A percentile compares a stretch with the other conserved stretches of the same genome.
These are phyloP conservation scores for Xenus cinereus DNA, from an alignment of 2,113 vertebrate species.

Conservation along the genomic window DNA sequence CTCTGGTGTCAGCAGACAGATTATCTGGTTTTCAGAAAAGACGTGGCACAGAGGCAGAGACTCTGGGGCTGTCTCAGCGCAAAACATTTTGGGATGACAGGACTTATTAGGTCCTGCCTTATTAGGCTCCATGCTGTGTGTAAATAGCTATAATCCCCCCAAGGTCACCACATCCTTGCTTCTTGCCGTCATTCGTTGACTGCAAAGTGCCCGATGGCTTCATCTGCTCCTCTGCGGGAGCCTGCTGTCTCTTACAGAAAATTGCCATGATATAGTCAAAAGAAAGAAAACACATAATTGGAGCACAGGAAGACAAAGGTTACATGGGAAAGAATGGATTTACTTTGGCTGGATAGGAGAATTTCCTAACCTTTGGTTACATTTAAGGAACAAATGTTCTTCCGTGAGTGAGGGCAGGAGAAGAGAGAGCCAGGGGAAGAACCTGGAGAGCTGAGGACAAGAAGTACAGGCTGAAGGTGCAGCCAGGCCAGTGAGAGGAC, in stretches of 20 bases:
- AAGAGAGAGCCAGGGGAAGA: background rate
- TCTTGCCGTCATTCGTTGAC: background rate
- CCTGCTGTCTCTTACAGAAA: background rate
- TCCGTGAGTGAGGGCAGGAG: background rate
- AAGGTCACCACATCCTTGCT: background rate
- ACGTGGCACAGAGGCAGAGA: background rate
- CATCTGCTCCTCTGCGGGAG: background rate
- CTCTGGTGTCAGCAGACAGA: background rate
- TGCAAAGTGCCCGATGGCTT: background rate
- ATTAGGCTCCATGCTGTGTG: background rate
- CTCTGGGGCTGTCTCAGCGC: background rate
- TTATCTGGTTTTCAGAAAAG: background rate
- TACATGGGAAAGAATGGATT: background rate
- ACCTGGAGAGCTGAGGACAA: background rate
- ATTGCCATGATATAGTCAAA: background rate
- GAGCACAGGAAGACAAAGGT: background rate
- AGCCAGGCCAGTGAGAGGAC: background rate
- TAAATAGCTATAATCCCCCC: background rate
- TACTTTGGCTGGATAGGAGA: background rate
- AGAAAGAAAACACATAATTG: background rate
- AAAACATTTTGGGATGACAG: background rate
- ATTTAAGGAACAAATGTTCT: background rate
- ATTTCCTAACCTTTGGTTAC: background rate
- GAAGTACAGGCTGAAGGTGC: background rate
- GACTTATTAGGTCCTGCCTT: background rate